These are phyloP conservation scores for Aphidoletes aphidimyza DNA, from an alignment of 2,888 invertebrate genomes.

Conservation along the genomic window DNA sequence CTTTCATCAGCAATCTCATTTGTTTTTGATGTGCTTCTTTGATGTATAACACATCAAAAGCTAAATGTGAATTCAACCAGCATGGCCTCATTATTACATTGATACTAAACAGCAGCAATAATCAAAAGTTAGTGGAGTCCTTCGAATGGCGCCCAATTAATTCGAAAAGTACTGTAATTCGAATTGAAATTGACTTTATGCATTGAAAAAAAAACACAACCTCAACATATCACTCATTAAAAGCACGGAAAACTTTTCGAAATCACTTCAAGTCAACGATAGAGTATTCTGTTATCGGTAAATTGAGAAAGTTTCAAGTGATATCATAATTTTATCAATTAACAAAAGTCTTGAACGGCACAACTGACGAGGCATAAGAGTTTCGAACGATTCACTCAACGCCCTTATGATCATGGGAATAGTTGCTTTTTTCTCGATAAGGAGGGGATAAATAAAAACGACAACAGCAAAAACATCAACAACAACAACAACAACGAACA, in stretches of 20 bases:
- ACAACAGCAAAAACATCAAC: background rate
- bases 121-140: too few relatives aligned
- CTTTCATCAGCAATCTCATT: background rate
- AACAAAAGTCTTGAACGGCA: background rate
- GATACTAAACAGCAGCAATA: too few relatives aligned
- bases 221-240: too few relatives aligned
- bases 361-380: background rate
- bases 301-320: slow-evolving; percentile 42
- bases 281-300: background rate
- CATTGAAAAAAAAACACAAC: background rate
- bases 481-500: background rate
- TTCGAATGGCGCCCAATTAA: too few relatives aligned
- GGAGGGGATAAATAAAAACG: background rate
- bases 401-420: background rate
- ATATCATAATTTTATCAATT: slow-evolving; percentile 33
- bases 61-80: too few relatives aligned
- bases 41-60: too few relatives aligned
- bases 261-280: background rate
- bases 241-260: background rate
- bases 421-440: too few relatives aligned
- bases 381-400: background rate
- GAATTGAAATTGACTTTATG: too few relatives aligned
- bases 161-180: too few relatives aligned
- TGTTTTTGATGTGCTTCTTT: background rate
- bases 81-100: too few relatives aligned